phyloP scores from a whole-genome alignment of 1,140 invertebrate species.

The Contarinia nasturtii region DNA sequence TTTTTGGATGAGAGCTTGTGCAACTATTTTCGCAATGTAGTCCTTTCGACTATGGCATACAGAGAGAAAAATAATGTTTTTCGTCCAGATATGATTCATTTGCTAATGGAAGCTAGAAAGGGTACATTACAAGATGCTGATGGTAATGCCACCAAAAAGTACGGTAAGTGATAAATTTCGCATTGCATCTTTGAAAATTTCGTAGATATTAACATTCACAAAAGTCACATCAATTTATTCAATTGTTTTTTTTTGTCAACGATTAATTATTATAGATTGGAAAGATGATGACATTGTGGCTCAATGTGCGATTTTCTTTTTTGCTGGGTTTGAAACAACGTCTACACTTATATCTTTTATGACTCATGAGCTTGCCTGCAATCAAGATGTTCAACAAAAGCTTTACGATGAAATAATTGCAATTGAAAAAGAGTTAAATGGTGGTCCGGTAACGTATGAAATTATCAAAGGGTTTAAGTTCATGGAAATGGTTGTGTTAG shows the following conservation, averaged over 20 bases:
- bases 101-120: constrained; percentile 25
- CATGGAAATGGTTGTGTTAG: constrained; percentile 20
- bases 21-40: constrained; percentile 6
- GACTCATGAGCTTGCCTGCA: constrained; percentile 26
- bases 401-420: constrained; percentile 21
- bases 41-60: constrained; percentile 17
- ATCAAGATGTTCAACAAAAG: constrained; percentile 30
- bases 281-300: constrained; percentile 9
- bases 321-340: constrained; percentile 17
- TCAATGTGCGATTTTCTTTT: constrained; percentile 16
- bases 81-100: constrained; percentile 26
- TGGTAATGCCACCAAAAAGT: background rate
- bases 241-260: no score
- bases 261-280: constrained; percentile 1
- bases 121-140: constrained; percentile 7
- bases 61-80: constrained; percentile 22
- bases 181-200: no score
- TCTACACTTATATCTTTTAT: constrained; percentile 20
- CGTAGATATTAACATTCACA: no score
- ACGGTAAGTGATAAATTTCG: background rate
- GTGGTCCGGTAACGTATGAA: constrained; percentile 15
- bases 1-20: constrained; percentile 19
- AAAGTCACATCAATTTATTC: no score
- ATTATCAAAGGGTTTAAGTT: constrained; percentile 20
- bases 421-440: constrained; percentile 2